phyloP scores from a whole-genome alignment of 2,888 invertebrate species.

The Cerceris ruficornis region DNA sequence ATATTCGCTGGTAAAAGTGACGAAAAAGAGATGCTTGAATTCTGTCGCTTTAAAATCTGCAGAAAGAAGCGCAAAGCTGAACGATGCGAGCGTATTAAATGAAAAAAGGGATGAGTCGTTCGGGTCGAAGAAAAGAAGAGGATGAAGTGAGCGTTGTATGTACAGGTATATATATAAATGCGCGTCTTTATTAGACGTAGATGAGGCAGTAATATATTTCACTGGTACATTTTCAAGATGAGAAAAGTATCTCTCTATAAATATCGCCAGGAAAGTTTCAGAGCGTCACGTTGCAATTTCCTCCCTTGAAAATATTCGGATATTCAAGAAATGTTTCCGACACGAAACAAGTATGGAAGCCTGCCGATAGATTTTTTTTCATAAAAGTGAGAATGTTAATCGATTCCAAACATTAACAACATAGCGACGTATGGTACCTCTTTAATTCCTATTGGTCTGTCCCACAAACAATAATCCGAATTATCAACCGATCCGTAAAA shows the following conservation, averaged over 20 bases:
- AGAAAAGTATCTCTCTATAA: conserved; percentile 30
- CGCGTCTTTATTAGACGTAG: conserved; percentile 49
- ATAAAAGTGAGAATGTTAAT: too few relatives aligned
- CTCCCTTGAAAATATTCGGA: not conserved
- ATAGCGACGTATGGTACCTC: too few relatives aligned
- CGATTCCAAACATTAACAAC: too few relatives aligned
- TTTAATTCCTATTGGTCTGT: too few relatives aligned
- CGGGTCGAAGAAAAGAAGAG: not conserved
- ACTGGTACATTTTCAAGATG: conserved; percentile 33
- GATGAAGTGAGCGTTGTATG: not conserved
- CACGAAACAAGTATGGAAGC: not conserved
- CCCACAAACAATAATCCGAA: too few relatives aligned
- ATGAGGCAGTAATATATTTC: conserved; percentile 47
- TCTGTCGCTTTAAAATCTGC: too few relatives aligned
- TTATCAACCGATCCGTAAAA: too few relatives aligned
- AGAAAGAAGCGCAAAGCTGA: too few relatives aligned
- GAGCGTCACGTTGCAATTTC: not conserved
- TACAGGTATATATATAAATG: conserved; percentile 42
- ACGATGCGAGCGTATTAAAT: not conserved
- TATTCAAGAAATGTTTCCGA: not conserved
- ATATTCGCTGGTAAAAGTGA: too few relatives aligned
- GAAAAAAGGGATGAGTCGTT: conserved; percentile 15
- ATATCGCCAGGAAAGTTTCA: not conserved
- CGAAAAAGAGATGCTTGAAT: too few relatives aligned
- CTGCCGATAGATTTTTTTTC: not conserved